Evolutionary conservation across 2,888 invertebrate species (phyloP), one percentile per base, ranked within the genome.

Genomic region (Meganola albula): DNA sequence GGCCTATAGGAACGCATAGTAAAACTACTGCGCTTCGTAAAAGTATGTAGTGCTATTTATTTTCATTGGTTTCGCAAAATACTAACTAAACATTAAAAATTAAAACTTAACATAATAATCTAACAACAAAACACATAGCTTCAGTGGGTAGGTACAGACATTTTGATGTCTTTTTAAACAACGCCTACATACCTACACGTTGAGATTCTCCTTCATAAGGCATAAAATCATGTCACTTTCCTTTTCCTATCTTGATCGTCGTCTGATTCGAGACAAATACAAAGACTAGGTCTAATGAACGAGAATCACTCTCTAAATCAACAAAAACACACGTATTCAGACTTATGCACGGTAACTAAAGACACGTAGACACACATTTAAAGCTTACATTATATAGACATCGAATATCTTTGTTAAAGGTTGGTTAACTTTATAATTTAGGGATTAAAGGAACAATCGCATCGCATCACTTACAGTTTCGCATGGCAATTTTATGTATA

Each of bases 61-160:
- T 75, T n/a, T 79, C 78, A 77, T 78, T 79, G 79, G 79, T 76
- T 73, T 53, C 69, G 63, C 58, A 47, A 45, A 43, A 27, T 55
- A 58, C 32, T 26, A 32, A 40, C 44, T 53, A 59, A 48, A 28
- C 12, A 39, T 41, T 39, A 45, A 53, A 34, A 48, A 48, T 44
- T 49, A 53, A 53, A 36, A 53, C 53, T 36, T 49, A 44, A 31
- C 24, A 9, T 48, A 52, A 57, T 61, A 62, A 67, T 49, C 60
- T 60, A 60, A 62, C 72, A 76, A 77, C 71, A 75, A 61, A 55
- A 69, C 70, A 69, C 58, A 62, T 51, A 66, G 59, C 69, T 62
- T 70, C 74, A 74, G 74, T 74, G 68, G 73, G 66, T 49, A 55
- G 69, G 61, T 51, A 56, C 36, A 49, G 47, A 55, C 41, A 37